These are phyloP conservation scores for Seison nebaliae DNA, from an alignment of 1,140 invertebrate species.

Conservation along the genomic window DNA sequence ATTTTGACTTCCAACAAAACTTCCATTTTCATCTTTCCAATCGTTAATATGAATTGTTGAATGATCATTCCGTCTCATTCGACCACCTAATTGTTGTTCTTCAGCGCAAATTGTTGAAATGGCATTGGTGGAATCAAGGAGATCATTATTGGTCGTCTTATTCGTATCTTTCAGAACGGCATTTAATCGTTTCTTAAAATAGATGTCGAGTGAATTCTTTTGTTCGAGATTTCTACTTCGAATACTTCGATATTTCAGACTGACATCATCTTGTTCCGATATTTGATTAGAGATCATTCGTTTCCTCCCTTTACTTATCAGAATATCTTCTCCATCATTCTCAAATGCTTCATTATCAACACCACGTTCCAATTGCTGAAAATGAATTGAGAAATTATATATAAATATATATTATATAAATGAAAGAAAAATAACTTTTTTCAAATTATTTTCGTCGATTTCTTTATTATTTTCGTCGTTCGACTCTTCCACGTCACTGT, in stretches of 20 bases:
- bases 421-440: neutral
- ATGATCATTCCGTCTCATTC: no score
- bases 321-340: constrained; percentile 2
- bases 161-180: no score
- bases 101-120: no score
- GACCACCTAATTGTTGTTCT: no score
- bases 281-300: constrained; percentile 1
- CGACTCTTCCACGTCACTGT: constrained; percentile 4
- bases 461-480: constrained; percentile 6
- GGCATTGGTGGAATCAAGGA: no score
- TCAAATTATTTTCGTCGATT: no score
- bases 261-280: neutral
- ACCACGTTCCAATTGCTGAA: constrained; percentile 7
- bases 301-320: constrained; percentile 1
- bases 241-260: constrained; percentile 5
- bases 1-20: no score
- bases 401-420: neutral
- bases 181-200: constrained; percentile 7
- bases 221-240: constrained; percentile 10
- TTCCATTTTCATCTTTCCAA: no score
- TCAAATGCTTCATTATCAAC: constrained; percentile 12
- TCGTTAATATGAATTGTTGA: no score
- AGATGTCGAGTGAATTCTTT: constrained; percentile 11
- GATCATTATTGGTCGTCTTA: no score
- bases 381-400: neutral